Base-by-base conservation (phyloP, 2,113 vertebrate genomes). In the Neogobius melanostomus region DNA sequence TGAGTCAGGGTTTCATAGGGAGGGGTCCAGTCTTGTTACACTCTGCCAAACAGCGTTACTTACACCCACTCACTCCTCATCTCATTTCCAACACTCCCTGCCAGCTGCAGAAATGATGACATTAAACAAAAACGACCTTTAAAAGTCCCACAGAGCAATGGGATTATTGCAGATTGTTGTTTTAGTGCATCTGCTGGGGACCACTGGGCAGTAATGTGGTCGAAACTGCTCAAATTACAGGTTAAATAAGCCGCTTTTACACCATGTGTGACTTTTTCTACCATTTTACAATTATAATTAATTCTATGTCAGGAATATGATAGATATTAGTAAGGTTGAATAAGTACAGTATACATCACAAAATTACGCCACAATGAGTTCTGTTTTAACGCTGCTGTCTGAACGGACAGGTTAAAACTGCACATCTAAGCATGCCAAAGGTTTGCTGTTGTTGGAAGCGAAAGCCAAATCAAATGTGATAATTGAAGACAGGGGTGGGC, bases 11-110 rank as follows among this genome's bases (percentile, higher is more conserved):
- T 28, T 6, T 21, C 28, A 1, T 21, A 85, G 74, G 69, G 61
- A 66, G 62, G 47, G 72, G 77, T 59, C 62, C 61, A 86, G 82
- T 87, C 80, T 77, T 79, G 84, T 75, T 79, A 61, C 36, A 69
- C 14, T 2, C 78, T 78, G 84, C 81, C 76, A 85, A 83, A 59
- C 70, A 54, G 71, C 59, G 15, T 77, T 80, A 71, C 76, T 79
- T 53, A 71, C 66, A 82, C 73, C 85, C 77, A 65, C 51, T 72
- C 28, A 47, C 61, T 71, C 61, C 50, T 21, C 17, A 51, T 73
- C 66, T 81, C 51, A 72, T 85, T 88, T 86, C 82, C 81, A 81
- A 62, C 57, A 75, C 56, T 2, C 0, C 21, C 21, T 66, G 80
- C 75, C 74, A 87, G 69, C 54, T 53, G 52, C 48, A 68, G 36